Conservation (phyloP, 2,888 invertebrate species). For the Spilarctia lutea region DNA sequence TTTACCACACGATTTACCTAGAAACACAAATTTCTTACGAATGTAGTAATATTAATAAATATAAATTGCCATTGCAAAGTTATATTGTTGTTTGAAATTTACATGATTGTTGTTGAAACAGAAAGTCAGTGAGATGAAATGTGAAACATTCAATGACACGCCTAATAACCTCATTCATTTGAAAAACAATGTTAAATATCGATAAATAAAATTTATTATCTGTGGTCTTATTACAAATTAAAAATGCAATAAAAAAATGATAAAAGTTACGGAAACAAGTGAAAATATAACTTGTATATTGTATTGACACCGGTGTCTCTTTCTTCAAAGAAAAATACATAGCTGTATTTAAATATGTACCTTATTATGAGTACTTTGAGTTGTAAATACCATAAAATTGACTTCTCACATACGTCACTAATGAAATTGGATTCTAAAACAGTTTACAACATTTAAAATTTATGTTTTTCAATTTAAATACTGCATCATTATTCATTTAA, state of each 20-base stretch:
- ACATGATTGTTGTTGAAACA: not conserved
- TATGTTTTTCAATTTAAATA: not conserved
- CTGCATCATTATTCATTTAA: not conserved
- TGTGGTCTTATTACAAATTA: not conserved
- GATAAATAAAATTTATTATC: not conserved
- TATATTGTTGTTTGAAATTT: no score
- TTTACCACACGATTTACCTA: not conserved
- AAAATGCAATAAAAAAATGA: not conserved
- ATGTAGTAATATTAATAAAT: conserved; percentile 7
- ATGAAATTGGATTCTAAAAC: no score
- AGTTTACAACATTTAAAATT: no score
- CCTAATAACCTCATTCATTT: not conserved
- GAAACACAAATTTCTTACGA: not conserved
- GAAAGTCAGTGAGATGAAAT: not conserved
- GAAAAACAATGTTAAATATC: not conserved
- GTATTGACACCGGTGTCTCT: not conserved
- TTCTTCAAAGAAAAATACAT: not conserved
- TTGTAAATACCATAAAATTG: not conserved
- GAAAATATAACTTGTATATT: not conserved
- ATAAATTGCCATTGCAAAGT: conserved; percentile 6
- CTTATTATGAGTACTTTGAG: not conserved
- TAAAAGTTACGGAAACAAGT: not conserved
- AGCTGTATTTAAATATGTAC: not conserved
- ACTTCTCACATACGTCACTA: not conserved
- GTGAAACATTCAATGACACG: not conserved